phyloP scores from a whole-genome alignment of 1,140 invertebrate genomes.

The Chironomus striatipennis region DNA sequence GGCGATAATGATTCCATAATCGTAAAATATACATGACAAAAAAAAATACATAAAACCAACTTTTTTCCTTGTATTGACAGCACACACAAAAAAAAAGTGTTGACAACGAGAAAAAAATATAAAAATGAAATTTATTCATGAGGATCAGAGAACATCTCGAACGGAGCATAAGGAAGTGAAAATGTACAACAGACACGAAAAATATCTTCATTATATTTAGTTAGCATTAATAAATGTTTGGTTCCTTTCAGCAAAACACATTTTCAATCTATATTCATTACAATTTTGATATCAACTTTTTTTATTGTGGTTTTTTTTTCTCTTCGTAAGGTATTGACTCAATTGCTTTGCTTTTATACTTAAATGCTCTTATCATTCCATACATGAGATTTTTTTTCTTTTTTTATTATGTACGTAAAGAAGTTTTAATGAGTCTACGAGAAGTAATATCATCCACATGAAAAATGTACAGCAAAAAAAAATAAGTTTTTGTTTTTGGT shows the following conservation, averaged over 20 bases:
- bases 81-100: not conserved
- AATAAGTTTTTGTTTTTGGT: no score
- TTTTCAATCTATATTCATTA: not conserved
- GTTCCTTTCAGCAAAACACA: not conserved
- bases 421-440: no score
- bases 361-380: no score
- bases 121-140: constrained; percentile 14
- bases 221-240: constrained; percentile 4
- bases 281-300: no score
- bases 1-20: constrained; percentile 20
- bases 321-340: not conserved
- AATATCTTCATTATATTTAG: constrained; percentile 4
- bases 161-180: not conserved
- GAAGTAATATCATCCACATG: no score
- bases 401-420: no score
- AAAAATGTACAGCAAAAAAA: no score
- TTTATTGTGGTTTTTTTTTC: no score
- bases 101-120: not conserved
- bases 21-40: constrained; percentile 8
- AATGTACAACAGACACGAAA: not conserved
- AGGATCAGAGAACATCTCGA: not conserved
- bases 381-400: no score
- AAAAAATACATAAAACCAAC: constrained; percentile 9
- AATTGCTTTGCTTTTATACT: not conserved
- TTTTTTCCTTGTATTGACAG: not conserved